phyloP scores from a whole-genome alignment of 1,140 invertebrate species.

The Dreissena rostriformis region DNA sequence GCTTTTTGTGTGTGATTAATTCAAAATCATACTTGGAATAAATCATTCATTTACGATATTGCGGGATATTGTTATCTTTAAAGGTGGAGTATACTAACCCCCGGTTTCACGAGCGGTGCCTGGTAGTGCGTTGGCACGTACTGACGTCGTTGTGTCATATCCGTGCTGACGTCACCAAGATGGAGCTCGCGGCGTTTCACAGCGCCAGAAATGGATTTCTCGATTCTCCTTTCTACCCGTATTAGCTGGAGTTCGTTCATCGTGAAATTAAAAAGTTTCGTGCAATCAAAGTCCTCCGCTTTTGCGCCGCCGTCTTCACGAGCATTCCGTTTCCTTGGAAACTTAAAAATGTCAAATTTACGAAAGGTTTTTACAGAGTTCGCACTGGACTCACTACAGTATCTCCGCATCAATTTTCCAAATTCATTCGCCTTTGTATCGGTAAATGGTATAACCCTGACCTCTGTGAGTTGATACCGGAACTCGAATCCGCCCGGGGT shows the following conservation, averaged over 20 bases:
- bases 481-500: slow-evolving; percentile 30
- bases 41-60: too few species aligned
- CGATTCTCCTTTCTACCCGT: slow-evolving; percentile 20
- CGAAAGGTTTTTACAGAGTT: slow-evolving; percentile 2
- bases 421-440: slow-evolving; percentile 16
- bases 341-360: slow-evolving; percentile 48
- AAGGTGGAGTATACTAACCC: slow-evolving; percentile 31
- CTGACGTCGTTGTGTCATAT: slow-evolving; percentile 24
- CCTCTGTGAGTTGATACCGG: slow-evolving; percentile 22
- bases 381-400: slow-evolving; percentile 25
- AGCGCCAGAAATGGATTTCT: neutral
- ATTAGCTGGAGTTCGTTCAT: slow-evolving; percentile 55
- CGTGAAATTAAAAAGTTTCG: slow-evolving; percentile 55
- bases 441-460: slow-evolving; percentile 40
- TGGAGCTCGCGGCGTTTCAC: slow-evolving; percentile 25
- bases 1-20: too few species aligned
- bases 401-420: slow-evolving; percentile 34
- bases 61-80: neutral
- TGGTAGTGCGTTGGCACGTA: slow-evolving; percentile 50
- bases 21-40: too few species aligned
- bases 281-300: slow-evolving; percentile 48
- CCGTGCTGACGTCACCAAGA: slow-evolving; percentile 49
- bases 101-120: slow-evolving; percentile 33
- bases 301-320: neutral
- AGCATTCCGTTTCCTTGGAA: slow-evolving; percentile 34